Base-by-base conservation (phyloP, 2,797 vertebrate genomes). In the Enteromius argenteus region DNA sequence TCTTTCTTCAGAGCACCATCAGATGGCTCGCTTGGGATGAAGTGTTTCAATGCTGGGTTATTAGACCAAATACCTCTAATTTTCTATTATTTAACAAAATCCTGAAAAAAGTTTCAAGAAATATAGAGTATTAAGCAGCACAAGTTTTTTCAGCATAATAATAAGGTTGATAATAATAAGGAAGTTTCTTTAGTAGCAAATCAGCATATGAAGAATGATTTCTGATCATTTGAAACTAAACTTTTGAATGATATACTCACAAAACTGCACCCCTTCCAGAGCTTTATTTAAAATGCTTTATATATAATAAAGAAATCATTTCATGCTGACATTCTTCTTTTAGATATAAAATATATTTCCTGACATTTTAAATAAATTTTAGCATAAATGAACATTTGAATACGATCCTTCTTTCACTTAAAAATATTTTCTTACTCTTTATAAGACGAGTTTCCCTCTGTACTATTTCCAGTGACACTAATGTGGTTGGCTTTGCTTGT, bases 401-500 rank as follows among this genome's bases (percentile, higher is more conserved):
- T 14, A 10, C 3, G n/a, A 14, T 64, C 37, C 17, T 7, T 49
- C 3, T 19, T 72, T 49, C 15, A 30, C 42, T n/a, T 49, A 23
- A 51, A 79, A 66, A 46, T n/a, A 6, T 51, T 66, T 78, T 11
- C 9, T 35, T 27, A 11, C 10, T 39, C 2, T 35, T 44, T 79
- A 17, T 42, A 35, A 35, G 5, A 42, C 10, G n/a, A 82, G 87
- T 85, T 67, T 85, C 79, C 49, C 69, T 87, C 83, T 83, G 62
- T 79, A 37, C 44, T 9, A 13, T 51, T 51, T 66, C 35, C n/a
- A 66, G 17, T 82, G 30, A 51, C 44, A 21, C 58, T 64, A 66
- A 84, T 86, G 84, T 87, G 69, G n/a, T 58, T 85, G 85, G 69
- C 46, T 84, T 74, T 90, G 27, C 86, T 75, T 86, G 44, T 89